Conservation (phyloP, 2,888 invertebrate species). For the Calephelis perditalis region DNA sequence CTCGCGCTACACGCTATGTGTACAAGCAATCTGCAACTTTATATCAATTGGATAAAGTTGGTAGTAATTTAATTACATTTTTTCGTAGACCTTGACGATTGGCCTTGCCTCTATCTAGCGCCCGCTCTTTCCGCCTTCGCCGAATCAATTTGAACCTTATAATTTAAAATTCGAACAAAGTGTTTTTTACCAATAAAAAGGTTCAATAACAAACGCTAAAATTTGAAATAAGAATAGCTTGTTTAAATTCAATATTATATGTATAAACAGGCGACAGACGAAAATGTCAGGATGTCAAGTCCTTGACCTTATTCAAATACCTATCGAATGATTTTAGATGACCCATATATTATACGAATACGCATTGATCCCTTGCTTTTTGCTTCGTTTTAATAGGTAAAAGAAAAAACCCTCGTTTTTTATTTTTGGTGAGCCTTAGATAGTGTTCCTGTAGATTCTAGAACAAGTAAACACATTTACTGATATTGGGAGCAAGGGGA, state of each 20-base stretch:
- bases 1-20: constrained; percentile 41
- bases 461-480: constrained; percentile 6
- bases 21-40: constrained; percentile 41
- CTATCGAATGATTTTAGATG: background rate
- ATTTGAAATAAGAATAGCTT: constrained; percentile 7
- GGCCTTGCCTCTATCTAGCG: constrained; percentile 72
- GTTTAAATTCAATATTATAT: background rate
- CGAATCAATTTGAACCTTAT: constrained; percentile 69
- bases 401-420: background rate
- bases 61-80: constrained; percentile 36
- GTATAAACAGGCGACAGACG: background rate
- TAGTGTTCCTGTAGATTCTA: background rate
- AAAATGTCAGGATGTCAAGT: background rate
- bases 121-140: constrained; percentile 75
- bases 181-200: constrained; percentile 27
- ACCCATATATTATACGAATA: background rate
- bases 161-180: constrained; percentile 49
- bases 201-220: constrained; percentile 10
- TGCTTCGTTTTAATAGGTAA: background rate
- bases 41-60: constrained; percentile 33
- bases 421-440: background rate
- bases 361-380: background rate
- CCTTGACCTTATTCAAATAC: constrained; percentile 4
- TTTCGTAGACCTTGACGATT: constrained; percentile 60
- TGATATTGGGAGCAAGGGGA: constrained; percentile 32